These are phyloP conservation scores for Sus scrofa DNA, from an alignment of 2,113 vertebrate species.

Conservation along the genomic window DNA sequence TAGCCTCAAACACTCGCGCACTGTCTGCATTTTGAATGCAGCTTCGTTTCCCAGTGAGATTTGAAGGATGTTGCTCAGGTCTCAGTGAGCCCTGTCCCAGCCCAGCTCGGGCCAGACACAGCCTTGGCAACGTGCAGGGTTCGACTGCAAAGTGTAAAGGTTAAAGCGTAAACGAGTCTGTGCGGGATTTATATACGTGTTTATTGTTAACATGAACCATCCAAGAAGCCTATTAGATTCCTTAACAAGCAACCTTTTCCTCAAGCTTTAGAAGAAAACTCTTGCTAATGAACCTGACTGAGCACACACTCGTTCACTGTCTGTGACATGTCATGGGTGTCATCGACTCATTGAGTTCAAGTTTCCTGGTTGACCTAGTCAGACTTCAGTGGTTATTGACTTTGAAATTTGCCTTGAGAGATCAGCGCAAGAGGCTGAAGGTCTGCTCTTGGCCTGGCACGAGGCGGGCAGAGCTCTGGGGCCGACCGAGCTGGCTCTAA, in stretches of 20 bases:
- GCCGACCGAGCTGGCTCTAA: neutral
- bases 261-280: neutral
- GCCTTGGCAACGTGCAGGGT: neutral
- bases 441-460: neutral
- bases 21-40: neutral
- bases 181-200: neutral
- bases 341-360: neutral
- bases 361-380: neutral
- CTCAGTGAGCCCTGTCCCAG: neutral
- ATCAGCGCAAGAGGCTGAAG: neutral
- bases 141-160: neutral
- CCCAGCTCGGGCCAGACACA: neutral
- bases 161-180: neutral
- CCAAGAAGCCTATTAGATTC: neutral
- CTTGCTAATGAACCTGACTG: neutral
- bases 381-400: neutral
- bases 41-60: neutral
- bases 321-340: neutral
- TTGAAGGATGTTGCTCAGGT: neutral
- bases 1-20: neutral
- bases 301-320: neutral
- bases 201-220: neutral
- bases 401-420: constrained; percentile 39
- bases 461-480: neutral
- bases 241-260: neutral